Evolutionary conservation across 2,888 invertebrate species (phyloP), one percentile per base, ranked within the genome.

Genomic region (Synanthedon vespiformis): DNA sequence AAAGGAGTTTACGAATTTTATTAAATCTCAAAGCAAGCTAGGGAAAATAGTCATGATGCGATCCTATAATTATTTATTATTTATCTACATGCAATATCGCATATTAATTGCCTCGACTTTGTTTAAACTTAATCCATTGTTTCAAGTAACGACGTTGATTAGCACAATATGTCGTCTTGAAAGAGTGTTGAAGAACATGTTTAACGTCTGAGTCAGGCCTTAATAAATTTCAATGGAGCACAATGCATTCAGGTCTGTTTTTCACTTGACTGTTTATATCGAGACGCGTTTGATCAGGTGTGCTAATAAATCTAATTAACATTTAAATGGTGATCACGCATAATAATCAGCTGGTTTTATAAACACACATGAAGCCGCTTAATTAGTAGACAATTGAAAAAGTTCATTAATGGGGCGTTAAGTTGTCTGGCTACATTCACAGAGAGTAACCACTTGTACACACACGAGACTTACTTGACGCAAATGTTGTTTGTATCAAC

Each of bases 261-360:
- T 70, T 62, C 67, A 62, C 62, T 56, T 62, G 59, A 67, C 62
- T 66, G 58, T 65, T 65, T 65, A 61, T 63, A 68, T 59, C 60
- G 58, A 59, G 58, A 59, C 56, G 56, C 55, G 72, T 85, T 79
- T 83, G 74, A 73, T 79, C 86, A 86, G 83, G 79, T 86, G 86
- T 65, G 63, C 58, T 64, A 69, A 74, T 78, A 80, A 81, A 82
- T 80, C 72, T 83, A 84, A 85, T 86, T 86, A 86, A 74, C 86
- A 86, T 86, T 81, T 81, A 85, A 84, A 86, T 85, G 83, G 75
- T 85, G 77, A 83, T 73, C 85, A 85, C 77, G 84, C 81, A 84
- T 86, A 82, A 82, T 83, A 82, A 85, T 84, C 80, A 84, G 77
- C 67, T 77, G 75, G 76, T 70, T 79, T 72, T 74, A 71, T 77